These are phyloP conservation scores for Tetramorium alpestre DNA, from an alignment of 1,140 invertebrate species.

Conservation along the genomic window DNA sequence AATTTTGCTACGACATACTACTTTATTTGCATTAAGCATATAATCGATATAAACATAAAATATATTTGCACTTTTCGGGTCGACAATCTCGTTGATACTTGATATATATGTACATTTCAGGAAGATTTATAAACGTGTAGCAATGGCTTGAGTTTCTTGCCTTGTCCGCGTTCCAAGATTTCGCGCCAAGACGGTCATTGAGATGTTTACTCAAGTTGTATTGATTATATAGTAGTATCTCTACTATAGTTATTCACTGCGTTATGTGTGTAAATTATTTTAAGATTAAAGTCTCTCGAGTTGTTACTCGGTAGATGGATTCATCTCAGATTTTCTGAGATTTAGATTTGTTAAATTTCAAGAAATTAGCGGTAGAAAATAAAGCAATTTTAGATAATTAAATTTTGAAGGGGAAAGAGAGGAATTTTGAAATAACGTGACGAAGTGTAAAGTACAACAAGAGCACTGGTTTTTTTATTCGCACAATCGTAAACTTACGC, in stretches of 20 bases:
- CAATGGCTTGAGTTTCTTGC: background rate
- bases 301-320: background rate
- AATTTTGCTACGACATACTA: background rate
- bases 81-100: background rate
- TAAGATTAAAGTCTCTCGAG: background rate
- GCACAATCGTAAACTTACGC: constrained; percentile 63
- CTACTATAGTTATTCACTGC: background rate
- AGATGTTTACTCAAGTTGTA: background rate
- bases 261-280: background rate
- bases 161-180: background rate
- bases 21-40: too few relatives aligned
- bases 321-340: background rate
- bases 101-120: background rate
- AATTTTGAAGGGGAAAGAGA: background rate
- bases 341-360: background rate
- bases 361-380: background rate
- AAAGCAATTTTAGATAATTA: background rate
- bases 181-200: background rate
- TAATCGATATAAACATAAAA: background rate
- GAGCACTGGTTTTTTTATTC: constrained; percentile 68
- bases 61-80: background rate
- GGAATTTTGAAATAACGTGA: background rate
- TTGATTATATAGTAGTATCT: background rate
- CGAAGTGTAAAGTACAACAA: constrained; percentile 65
- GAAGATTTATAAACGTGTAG: background rate